phyloP scores from a whole-genome alignment of 2,797 vertebrate species.

The Pteronotus mesoamericanus region DNA sequence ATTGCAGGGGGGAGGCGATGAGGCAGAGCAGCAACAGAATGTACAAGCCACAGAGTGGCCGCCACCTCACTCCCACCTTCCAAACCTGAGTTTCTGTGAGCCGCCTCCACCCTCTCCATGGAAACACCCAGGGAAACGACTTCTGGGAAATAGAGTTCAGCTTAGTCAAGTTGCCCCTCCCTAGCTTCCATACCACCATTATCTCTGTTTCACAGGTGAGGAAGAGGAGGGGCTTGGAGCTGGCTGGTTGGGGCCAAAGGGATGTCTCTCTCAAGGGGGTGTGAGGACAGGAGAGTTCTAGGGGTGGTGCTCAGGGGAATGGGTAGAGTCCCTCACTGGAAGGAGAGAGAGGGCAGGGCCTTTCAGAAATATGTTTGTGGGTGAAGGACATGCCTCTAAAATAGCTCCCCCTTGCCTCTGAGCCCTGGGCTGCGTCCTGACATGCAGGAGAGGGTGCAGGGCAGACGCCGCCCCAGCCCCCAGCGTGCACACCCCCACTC shows the following conservation, averaged over 20 bases:
- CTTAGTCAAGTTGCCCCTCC: no score
- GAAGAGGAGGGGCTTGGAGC: background rate
- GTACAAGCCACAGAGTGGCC: background rate
- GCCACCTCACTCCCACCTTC: background rate
- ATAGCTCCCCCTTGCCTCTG: background rate
- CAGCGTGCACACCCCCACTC: background rate
- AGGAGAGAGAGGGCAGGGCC: background rate
- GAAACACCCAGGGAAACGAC: background rate
- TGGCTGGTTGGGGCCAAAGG: background rate
- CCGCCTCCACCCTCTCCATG: background rate
- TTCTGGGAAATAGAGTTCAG: background rate
- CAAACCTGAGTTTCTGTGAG: background rate
- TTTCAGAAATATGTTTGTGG: background rate
- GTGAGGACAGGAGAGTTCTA: background rate
- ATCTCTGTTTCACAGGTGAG: background rate
- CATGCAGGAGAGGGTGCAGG: background rate
- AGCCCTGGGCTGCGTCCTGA: background rate
- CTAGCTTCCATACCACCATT: background rate
- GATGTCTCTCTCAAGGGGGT: background rate
- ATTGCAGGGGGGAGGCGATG: background rate
- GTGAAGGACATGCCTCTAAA: background rate
- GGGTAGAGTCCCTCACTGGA: background rate
- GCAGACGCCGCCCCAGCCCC: background rate
- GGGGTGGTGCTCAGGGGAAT: background rate
- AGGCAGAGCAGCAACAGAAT: fast-evolving